Conservation (phyloP, 2,797 vertebrate genomes). For the Discoglossus pictus region DNA sequence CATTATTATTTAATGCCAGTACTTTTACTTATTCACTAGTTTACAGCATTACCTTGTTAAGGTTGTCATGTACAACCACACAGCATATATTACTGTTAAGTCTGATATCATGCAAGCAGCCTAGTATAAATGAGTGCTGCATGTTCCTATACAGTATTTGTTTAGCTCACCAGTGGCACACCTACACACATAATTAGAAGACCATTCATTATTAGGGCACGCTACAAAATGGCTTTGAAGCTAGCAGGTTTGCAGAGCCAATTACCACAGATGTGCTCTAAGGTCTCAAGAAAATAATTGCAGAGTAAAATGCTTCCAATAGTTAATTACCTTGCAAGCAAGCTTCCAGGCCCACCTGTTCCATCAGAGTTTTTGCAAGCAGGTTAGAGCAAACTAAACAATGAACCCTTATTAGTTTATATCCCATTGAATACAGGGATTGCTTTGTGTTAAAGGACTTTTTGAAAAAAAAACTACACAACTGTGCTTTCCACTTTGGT, state of each 20-base stretch:
- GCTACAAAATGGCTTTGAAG: neutral
- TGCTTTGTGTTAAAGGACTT: conserved; percentile 9
- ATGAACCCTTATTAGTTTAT: conserved; percentile 14
- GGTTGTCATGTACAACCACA: neutral
- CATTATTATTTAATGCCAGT: neutral
- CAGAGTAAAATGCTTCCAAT: neutral
- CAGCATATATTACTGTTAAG: neutral
- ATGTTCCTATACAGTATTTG: neutral
- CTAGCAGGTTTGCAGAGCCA: too few relatives aligned
- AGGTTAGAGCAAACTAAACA: conserved; percentile 9
- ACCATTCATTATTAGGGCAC: neutral
- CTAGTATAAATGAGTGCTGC: neutral
- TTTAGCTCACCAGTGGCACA: neutral
- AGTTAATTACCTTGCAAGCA: neutral
- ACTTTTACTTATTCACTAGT: neutral
- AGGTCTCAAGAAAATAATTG: neutral
- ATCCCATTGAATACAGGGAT: conserved; percentile 2
- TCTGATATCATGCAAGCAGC: neutral
- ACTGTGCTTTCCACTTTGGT: too few relatives aligned
- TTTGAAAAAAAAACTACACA: too few relatives aligned
- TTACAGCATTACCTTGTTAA: neutral
- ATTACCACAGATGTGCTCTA: neutral
- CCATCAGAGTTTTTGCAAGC: neutral
- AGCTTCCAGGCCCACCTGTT: conserved; percentile 8
- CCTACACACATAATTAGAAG: conserved; percentile 3